Evolutionary conservation across 2,888 invertebrate species (phyloP), one percentile per base, ranked within the genome.

Genomic region (Eledona agricola): DNA sequence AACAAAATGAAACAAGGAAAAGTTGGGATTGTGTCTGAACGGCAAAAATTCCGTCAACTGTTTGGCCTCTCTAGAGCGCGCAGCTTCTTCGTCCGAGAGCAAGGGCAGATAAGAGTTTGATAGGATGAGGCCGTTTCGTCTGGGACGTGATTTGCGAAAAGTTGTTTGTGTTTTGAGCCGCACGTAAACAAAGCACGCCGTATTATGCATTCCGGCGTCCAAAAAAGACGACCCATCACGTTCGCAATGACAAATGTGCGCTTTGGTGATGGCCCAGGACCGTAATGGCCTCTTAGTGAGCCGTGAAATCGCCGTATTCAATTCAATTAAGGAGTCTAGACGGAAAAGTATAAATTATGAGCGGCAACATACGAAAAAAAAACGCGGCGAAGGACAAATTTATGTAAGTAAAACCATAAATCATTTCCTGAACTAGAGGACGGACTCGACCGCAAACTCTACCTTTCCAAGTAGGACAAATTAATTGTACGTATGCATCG

Each of bases 281-380:
- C 37, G 37, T 37, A 35, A 35, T 35, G 35, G 20, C 35, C 38
- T 15, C 10, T 38, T 38, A 28, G 13, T 45, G 45, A 45, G 25
- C 34, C 45, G 34, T 45, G 45, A 45, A 45, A 45, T 45, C 45
- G 45, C 43, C 9, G 22, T 34, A 22, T 34, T 45, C 45, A 23
- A 22, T 45, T 45, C 45, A 45, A 45, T 45, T 45, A 45, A 45
- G 45, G 45, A 45, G 45, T 45, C 45, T 45, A 45, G 45, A 45
- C 34, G 10, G 22, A 43, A 22, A 29, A 31, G 31, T 32, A 32
- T 43, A 22, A 43, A 43, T 43, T 43, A 40, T 28, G 25, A 13
- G 15, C 40, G 11, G 17, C 40, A 40, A 16, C 40, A 10, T 40
- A 40, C 28, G 26, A 43, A 43, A 31, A 31, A n/a, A n/a, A n/a